Conservation (phyloP, 2,797 vertebrate genomes). For the Erpetoichthys calabaricus region DNA sequence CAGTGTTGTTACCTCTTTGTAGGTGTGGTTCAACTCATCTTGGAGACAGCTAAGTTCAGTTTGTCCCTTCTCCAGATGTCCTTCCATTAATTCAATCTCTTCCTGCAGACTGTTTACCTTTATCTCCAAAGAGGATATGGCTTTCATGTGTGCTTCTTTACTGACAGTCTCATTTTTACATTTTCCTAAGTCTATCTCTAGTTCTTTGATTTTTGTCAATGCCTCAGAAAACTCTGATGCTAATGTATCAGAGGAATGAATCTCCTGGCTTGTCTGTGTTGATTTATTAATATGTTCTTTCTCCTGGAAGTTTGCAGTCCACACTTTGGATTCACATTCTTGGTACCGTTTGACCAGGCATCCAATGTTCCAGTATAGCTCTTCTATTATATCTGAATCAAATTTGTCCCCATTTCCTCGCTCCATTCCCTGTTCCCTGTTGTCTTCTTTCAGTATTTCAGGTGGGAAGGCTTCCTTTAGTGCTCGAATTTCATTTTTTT, state of each 20-base stretch:
- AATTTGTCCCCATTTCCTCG: not conserved
- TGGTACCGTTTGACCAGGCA: not conserved
- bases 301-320: not conserved
- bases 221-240: not conserved
- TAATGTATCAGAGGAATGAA: too few relatives aligned
- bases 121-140: not conserved
- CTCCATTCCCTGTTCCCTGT: not conserved
- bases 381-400: not conserved
- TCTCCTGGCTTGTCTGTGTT: not conserved
- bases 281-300: not conserved
- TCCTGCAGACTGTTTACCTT: not conserved
- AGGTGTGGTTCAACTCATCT: not conserved
- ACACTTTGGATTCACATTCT: not conserved
- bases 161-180: not conserved
- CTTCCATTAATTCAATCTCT: not conserved
- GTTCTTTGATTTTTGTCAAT: not conserved
- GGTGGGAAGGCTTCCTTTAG: not conserved
- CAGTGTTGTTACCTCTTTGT: not conserved
- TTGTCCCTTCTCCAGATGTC: not conserved
- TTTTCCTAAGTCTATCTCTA: not conserved
- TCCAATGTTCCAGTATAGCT: not conserved
- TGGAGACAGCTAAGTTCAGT: not conserved
- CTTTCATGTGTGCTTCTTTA: not conserved
- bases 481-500: not conserved
- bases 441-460: not conserved